Base-by-base conservation (phyloP, 2,797 vertebrate species). In the Sarcophilus harrisii region DNA sequence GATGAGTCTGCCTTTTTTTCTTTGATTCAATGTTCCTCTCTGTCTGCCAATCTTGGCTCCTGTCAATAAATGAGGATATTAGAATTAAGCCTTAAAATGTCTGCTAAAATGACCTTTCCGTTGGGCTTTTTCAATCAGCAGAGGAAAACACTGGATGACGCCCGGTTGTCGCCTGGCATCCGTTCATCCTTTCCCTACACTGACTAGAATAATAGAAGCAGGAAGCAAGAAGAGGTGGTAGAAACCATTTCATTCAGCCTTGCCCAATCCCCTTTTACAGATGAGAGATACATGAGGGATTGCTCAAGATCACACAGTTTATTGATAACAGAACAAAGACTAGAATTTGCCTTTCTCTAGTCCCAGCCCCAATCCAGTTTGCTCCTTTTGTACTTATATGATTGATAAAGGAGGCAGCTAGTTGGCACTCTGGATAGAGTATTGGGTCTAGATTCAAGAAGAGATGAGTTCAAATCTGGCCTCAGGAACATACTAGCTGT, bases 101-200 rank as follows among this genome's bases (percentile, higher is more conserved):
- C 97, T 97, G 96, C 93, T 97, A 90, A 98, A 98, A 95, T 97
- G 97, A 97, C 98, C 97, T 98, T 98, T 98, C 93, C 95, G 93
- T 97, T 97, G 96, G 97, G 92, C 59, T 95, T 18, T 95, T 94
- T 97, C 97, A 96, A 98, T 97, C 95, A 93, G 38, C 95, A 96
- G 93, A 97, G 95, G 90, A 95, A 96, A 96, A 73, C 52, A 95
- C 92, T 92, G 92, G 94, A 96, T 94, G 95, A 57, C 95, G 97
- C 96, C 96, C 90, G 95, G 97, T 96, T 90, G 96, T 73, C 93
- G 81, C 92, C 96, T 96, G 89, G 45, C 96, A 96, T 95, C 73
- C 57, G 55, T 32, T 91, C 60, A 59, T 32, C 90, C 66, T 92
- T 95, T 94, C 58, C 28, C 16, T 55, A 62, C 27, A 60, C 95